A percentile compares a stretch with the other conserved stretches of the same genome.
Evolutionary conservation across 2,113 vertebrate genomes (phyloP).

Genomic region (Zingel zingel): DNA sequence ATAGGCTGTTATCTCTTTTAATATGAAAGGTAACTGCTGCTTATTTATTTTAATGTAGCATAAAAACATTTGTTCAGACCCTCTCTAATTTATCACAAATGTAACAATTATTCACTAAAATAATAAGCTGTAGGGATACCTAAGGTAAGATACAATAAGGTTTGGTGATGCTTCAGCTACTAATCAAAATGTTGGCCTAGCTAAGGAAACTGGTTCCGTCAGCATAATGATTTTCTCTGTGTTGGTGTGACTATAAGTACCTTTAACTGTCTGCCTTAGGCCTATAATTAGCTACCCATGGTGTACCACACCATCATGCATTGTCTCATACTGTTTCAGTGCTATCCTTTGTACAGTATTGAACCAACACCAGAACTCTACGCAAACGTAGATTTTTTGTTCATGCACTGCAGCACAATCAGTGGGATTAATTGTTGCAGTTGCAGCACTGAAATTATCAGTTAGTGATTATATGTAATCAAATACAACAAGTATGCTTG

Average conservation of each 20-base stretch:
- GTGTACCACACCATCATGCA: slow-evolving; percentile 25
- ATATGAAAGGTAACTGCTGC: slow-evolving; percentile 4
- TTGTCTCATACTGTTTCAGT: slow-evolving; percentile 25
- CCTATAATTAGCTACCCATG: slow-evolving; percentile 58
- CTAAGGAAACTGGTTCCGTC: slow-evolving; percentile 21
- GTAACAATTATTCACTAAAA: slow-evolving; percentile 23
- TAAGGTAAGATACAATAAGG: slow-evolving; percentile 23
- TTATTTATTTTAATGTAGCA: slow-evolving; percentile 23
- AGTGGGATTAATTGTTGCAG: slow-evolving; percentile 36
- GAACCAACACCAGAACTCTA: slow-evolving; percentile 34
- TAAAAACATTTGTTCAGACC: slow-evolving; percentile 21
- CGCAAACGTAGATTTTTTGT: slow-evolving; percentile 54
- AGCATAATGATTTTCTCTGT: slow-evolving; percentile 41
- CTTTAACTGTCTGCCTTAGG: slow-evolving; percentile 54
- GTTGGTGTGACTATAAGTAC: slow-evolving; percentile 45
- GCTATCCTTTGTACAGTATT: slow-evolving; percentile 54
- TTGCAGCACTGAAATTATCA: slow-evolving; percentile 17
- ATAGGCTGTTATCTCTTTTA: slow-evolving; percentile 3
- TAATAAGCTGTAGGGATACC: slow-evolving; percentile 10
- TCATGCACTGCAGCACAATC: slow-evolving; percentile 48
- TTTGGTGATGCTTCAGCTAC: slow-evolving; percentile 25
- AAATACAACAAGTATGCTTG: not conserved
- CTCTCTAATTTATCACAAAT: slow-evolving; percentile 26
- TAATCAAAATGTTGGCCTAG: slow-evolving; percentile 38
- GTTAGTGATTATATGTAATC: slow-evolving; percentile 42